Conservation (phyloP, 2,888 invertebrate species). For the Ichneumon xanthorius region DNA sequence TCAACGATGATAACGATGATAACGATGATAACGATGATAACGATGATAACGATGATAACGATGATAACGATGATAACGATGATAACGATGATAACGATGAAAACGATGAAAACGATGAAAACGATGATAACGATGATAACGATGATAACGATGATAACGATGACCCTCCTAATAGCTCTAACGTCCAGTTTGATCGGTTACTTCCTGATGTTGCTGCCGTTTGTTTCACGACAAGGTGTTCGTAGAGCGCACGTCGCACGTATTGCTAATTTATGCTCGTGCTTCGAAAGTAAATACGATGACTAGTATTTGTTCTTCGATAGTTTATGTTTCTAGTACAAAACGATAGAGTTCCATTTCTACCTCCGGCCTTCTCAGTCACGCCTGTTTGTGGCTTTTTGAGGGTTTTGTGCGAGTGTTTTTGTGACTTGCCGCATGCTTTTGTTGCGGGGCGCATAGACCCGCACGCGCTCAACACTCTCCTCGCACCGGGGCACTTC, state of each 20-base stretch:
- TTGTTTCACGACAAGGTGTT: slow-evolving; percentile 61
- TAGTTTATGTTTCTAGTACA: not conserved
- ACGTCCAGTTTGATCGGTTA: slow-evolving; percentile 62
- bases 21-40: too few species aligned
- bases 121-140: not conserved
- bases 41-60: too few species aligned
- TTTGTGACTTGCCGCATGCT: too few species aligned
- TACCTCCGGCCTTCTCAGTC: too few species aligned
- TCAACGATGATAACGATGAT: not conserved
- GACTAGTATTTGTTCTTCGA: not conserved
- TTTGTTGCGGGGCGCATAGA: too few species aligned
- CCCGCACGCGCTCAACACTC: too few species aligned
- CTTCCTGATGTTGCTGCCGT: not conserved
- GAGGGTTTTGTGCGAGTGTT: too few species aligned
- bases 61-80: too few species aligned
- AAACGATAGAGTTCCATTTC: not conserved
- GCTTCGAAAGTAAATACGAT: slow-evolving; percentile 73
- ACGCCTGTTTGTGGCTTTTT: too few species aligned
- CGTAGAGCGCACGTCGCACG: slow-evolving; percentile 75
- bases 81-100: too few species aligned
- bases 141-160: not conserved
- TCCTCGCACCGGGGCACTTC: too few species aligned
- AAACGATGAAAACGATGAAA: too few species aligned
- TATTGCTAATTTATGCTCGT: slow-evolving; percentile 78
- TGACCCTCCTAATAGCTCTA: slow-evolving; percentile 73